phyloP scores from a whole-genome alignment of 1,140 invertebrate species.

The Magallana ariakensis region DNA sequence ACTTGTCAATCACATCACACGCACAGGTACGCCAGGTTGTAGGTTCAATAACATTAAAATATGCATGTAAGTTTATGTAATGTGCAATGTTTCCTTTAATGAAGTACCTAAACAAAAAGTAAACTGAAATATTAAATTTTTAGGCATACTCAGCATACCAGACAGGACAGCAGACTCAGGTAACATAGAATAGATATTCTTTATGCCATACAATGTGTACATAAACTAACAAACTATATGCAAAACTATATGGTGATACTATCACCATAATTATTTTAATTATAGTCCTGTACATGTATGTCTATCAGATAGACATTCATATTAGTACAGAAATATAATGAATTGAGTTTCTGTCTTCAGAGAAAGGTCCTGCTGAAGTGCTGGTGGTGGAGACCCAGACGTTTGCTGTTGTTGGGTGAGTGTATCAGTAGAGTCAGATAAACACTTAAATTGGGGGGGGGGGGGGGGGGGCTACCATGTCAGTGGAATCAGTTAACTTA shows the following conservation, averaged over 20 bases:
- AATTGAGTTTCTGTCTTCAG: constrained; percentile 57
- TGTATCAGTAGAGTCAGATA: constrained; percentile 36
- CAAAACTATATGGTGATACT: too few species aligned
- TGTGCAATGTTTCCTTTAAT: too few species aligned
- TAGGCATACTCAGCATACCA: constrained; percentile 60
- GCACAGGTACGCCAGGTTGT: constrained; percentile 61
- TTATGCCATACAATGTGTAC: too few species aligned
- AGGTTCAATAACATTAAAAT: too few species aligned
- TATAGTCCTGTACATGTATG: too few species aligned
- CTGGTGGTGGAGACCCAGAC: constrained; percentile 89
- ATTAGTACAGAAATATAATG: background rate
- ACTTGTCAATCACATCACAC: constrained; percentile 87
- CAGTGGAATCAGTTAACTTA: too few species aligned
- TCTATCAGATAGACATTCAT: background rate
- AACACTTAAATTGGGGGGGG: too few species aligned
- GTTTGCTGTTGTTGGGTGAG: constrained; percentile 89
- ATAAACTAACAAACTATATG: too few species aligned
- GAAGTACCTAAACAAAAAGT: too few species aligned
- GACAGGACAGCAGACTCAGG: constrained; percentile 62
- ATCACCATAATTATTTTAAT: too few species aligned
- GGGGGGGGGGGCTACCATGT: too few species aligned
- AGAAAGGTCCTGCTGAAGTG: constrained; percentile 78
- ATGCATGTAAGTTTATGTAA: too few species aligned
- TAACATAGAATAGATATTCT: constrained; percentile 17
- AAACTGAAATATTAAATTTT: constrained; percentile 9